A percentile compares a stretch with the other conserved stretches of the same genome.
phyloP scores from a whole-genome alignment of 2,888 invertebrate genomes.

The Polylopha cassiicola region DNA sequence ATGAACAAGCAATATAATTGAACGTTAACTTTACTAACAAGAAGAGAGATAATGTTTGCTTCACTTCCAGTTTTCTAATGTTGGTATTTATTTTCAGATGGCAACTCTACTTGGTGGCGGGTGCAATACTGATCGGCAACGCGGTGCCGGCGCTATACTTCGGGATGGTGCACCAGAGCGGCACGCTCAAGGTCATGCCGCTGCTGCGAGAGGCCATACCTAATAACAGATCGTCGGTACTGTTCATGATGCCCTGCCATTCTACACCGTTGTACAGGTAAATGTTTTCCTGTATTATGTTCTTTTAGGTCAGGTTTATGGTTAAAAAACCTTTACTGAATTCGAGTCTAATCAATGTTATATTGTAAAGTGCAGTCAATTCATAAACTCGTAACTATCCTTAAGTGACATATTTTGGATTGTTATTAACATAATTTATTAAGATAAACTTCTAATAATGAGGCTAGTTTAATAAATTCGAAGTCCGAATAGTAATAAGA shows the following conservation, averaged over 20 bases:
- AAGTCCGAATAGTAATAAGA: not conserved
- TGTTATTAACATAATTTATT: not conserved
- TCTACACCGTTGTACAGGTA: constrained; percentile 92
- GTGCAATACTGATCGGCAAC: constrained; percentile 76
- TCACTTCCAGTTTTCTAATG: no score
- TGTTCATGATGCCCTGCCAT: constrained; percentile 96
- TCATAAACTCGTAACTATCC: no score
- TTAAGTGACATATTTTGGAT: not conserved
- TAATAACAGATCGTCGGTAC: constrained; percentile 73
- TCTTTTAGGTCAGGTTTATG: no score
- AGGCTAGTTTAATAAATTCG: no score
- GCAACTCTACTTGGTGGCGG: constrained; percentile 60
- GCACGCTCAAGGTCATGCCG: constrained; percentile 85
- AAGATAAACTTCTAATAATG: no score
- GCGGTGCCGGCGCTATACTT: constrained; percentile 83
- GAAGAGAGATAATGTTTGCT: no score
- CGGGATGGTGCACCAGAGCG: constrained; percentile 87
- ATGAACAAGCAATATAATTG: no score
- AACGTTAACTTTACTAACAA: no score
- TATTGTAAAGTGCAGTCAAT: no score
- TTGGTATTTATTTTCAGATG: constrained; percentile 38
- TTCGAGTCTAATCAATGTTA: no score
- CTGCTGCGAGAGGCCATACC: constrained; percentile 76
- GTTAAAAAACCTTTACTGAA: no score
- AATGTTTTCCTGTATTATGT: constrained; percentile 8